These are phyloP conservation scores for Galleria mellonella DNA, from an alignment of 1,140 invertebrate species.

Conservation along the genomic window DNA sequence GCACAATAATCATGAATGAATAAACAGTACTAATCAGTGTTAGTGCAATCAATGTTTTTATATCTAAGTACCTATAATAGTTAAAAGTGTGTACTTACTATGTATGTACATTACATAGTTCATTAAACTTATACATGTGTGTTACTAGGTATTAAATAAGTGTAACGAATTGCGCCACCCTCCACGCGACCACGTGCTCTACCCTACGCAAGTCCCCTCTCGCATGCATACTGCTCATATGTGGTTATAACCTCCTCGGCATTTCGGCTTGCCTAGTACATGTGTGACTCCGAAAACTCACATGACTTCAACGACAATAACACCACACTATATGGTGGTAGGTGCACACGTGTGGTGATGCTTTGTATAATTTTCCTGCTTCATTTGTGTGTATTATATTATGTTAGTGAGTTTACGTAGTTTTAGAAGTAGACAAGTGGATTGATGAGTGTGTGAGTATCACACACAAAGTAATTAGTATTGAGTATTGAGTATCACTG, in stretches of 20 bases:
- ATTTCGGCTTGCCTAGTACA: slow-evolving; percentile 45
- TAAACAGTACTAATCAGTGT: no score
- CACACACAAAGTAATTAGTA: no score
- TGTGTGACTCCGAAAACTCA: slow-evolving; percentile 59
- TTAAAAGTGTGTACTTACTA: no score
- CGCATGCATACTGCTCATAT: slow-evolving; percentile 17
- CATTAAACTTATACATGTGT: neutral
- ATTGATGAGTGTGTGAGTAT: no score
- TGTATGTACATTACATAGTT: no score
- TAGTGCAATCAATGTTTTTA: no score
- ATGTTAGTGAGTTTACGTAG: slow-evolving; percentile 12
- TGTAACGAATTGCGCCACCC: neutral
- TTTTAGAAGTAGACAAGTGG: neutral
- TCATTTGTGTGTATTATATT: slow-evolving; percentile 5
- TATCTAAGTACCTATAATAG: no score
- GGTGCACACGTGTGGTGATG: slow-evolving; percentile 20
- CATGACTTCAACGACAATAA: slow-evolving; percentile 39
- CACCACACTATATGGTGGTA: slow-evolving; percentile 29
- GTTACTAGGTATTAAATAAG: neutral
- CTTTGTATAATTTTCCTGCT: neutral
- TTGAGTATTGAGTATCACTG: no score
- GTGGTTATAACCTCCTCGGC: slow-evolving; percentile 24
- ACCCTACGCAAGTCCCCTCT: slow-evolving; percentile 8
- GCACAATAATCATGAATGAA: no score
- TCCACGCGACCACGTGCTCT: neutral